Base-by-base conservation (phyloP, 2,888 invertebrate genomes). In the Drosophila meridiana region DNA sequence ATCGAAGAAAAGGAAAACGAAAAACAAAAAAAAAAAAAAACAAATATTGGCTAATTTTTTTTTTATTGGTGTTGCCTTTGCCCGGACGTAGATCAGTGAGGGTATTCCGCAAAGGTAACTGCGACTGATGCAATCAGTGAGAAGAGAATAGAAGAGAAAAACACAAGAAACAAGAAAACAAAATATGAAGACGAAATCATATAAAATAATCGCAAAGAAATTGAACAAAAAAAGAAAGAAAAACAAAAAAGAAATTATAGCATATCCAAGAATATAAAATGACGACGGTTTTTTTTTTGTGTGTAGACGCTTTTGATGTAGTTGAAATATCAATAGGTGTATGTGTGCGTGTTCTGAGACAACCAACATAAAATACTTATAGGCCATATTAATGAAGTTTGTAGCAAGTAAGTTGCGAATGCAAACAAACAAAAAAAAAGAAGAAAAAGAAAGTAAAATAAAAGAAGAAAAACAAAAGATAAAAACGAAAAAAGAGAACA, bases 361-460 rank as follows among this genome's bases (percentile, higher is more conserved):
- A 59, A 47, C 65, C 40, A 58, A 57, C 32, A 32, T 32, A 9
- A 50, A 50, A 50, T 65, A 78, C 76, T 75, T 82, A 82, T 88
- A 90, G 89, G 87, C 87, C 87, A 87, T 87, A 87, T 90, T 90
- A 80, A 83, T 86, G 84, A 88, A 83, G 85, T 89, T 85, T 70
- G 63, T 85, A 83, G 76, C 64, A 75, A 48, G 40, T 87, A 89
- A 87, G 86, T 59, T 57, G 59, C 69, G 72, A 78, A 62, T 62
- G 59, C 66, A 69, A 63, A 45, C 60, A 63, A 63, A 70, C 59
- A 65, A 42, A 60, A 20, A 32, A 9, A 43, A 43, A 20, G 57
- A 42, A 3, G 40, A 40, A 60, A 43, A 52, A 56, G 63, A 26
- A 57, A 30, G 4, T 45, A 58, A 38, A 45, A 3, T 3, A 1